Base-by-base conservation (phyloP, 2,888 invertebrate genomes). In the Thereva nobilitata region DNA sequence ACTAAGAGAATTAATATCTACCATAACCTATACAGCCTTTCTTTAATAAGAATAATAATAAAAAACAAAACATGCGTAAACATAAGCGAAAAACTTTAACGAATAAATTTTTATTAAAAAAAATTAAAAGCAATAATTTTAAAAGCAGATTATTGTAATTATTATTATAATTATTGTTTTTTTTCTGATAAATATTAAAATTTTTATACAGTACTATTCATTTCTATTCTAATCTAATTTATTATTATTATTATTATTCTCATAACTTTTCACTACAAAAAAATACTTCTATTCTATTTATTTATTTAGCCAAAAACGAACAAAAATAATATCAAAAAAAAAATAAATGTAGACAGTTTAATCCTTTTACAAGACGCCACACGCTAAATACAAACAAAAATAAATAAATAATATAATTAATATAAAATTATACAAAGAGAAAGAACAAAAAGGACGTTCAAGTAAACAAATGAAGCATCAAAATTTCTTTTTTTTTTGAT, bases 401-500 rank as follows among this genome's bases (percentile, higher is more conserved):
- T 12, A 10, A 47, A 47, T 12, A 12, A 10, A 10, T 12, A 47
- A 47, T 12, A 12, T 12, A 12, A 47, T 6, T 12, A 47, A 47
- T 47, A 8, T 12, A 12, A 4, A 47, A 47, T 10, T 12, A 12
- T 12, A 4, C 23, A 47, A 55, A 55, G 54, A 53, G 54, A 55
- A 52, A 45, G 44, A 64, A 54, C 54, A 53, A 44, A 45, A 64
- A 64, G 5, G 64, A 64, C 64, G 64, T 38, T 64, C 64, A 64
- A 64, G 64, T 64, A 64, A 64, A 64, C 64, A 64, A 64, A 64
- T 64, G 64, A 64, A 64, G 64, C 64, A 64, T 64, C 5, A 7
- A 23, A 23, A 23, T 23, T 23, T 23, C 23, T 23, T 23, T 23
- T 23, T 2, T 23, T 23, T 23, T 23, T 23, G 23, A 23, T 23